A percentile compares a stretch with the other conserved stretches of the same genome.
These are phyloP conservation scores for Oryzias woworae DNA, from an alignment of 2,113 vertebrate genomes.

Conservation along the genomic window DNA sequence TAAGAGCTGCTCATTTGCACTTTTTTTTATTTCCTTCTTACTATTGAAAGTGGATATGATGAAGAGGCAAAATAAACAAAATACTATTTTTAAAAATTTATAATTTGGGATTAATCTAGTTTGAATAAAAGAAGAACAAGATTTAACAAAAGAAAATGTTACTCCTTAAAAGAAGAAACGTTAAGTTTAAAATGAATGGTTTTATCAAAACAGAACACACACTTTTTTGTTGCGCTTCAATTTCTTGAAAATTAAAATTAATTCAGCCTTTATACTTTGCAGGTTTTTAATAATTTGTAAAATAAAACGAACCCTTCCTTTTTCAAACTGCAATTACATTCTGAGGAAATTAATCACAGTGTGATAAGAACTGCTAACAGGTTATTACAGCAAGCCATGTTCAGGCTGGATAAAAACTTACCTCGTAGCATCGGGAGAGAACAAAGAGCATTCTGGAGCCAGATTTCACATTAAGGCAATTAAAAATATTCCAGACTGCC, in stretches of 20 bases:
- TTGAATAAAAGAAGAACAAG: background rate
- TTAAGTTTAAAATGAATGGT: too few relatives aligned
- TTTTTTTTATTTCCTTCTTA: background rate
- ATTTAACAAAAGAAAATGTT: too few relatives aligned
- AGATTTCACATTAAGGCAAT: conserved; percentile 78
- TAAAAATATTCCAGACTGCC: conserved; percentile 76
- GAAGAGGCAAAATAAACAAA: background rate
- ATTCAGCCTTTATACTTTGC: conserved; percentile 29
- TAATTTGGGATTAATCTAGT: background rate
- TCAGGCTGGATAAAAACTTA: conserved; percentile 62
- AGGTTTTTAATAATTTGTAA: conserved; percentile 37
- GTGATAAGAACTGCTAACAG: conserved; percentile 77
- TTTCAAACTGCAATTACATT: conserved; percentile 68
- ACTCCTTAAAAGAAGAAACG: too few relatives aligned
- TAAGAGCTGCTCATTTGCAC: conserved; percentile 1
- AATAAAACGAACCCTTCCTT: conserved; percentile 45
- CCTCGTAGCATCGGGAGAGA: conserved; percentile 68
- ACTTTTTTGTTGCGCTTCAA: conserved; percentile 6
- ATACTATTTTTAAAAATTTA: background rate
- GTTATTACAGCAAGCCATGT: conserved; percentile 69
- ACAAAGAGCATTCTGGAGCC: conserved; percentile 75
- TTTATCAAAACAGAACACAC: background rate
- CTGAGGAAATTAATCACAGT: conserved; percentile 74
- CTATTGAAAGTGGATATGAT: background rate
- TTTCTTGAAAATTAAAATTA: conserved; percentile 15